These are phyloP conservation scores for Chionis minor DNA, from an alignment of 2,113 vertebrate species.

Conservation along the genomic window DNA sequence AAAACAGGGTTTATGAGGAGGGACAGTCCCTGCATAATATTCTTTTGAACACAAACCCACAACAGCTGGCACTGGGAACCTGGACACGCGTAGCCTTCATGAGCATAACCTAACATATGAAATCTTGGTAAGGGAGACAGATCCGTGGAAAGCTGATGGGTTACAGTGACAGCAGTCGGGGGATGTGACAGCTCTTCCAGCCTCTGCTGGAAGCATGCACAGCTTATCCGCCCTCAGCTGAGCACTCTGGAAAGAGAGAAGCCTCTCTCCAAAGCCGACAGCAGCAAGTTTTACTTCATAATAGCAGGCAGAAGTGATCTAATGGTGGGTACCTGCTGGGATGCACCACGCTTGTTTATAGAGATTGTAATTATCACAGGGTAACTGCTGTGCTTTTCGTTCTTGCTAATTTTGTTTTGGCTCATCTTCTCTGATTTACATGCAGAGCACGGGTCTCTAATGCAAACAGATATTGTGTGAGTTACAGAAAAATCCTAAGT, in stretches of 20 bases:
- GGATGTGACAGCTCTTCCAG: not conserved
- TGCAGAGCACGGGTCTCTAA: not conserved
- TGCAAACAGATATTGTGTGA: not conserved
- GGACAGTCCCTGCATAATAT: not conserved
- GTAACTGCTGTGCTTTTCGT: not conserved
- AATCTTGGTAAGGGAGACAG: not conserved
- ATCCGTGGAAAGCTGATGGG: not conserved
- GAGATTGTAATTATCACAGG: not conserved
- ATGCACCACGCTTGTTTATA: not conserved
- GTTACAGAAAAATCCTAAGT: not conserved
- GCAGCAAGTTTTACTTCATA: not conserved
- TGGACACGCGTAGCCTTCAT: fast-evolving
- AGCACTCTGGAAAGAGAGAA: not conserved
- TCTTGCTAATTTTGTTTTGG: not conserved
- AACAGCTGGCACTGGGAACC: not conserved
- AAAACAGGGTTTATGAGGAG: not conserved
- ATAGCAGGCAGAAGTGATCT: not conserved
- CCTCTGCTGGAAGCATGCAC: not conserved
- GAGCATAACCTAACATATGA: not conserved
- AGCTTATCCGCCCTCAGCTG: not conserved
- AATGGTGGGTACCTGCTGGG: not conserved
- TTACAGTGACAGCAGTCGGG: not conserved
- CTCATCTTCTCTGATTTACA: not conserved
- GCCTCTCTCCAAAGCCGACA: not conserved
- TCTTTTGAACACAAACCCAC: not conserved